Conservation (phyloP, 2,888 invertebrate genomes). For the Elaeidobius kamerunicus region DNA sequence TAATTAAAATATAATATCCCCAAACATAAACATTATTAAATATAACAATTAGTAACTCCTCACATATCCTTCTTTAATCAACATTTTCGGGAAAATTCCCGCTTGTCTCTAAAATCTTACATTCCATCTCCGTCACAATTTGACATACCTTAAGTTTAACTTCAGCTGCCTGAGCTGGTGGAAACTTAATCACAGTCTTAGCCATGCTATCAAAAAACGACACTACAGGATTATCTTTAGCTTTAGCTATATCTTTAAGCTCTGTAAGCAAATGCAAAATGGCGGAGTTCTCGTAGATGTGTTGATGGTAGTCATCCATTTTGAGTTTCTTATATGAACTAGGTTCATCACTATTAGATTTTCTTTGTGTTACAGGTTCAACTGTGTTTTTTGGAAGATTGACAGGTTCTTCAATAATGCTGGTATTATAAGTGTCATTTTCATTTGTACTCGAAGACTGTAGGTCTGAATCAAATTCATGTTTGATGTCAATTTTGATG, state of each 20-base stretch:
- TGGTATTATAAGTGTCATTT: too few relatives aligned
- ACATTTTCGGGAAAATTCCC: constrained; percentile 27
- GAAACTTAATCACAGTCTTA: constrained; percentile 34
- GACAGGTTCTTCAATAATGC: constrained; percentile 9
- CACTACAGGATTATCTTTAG: constrained; percentile 29
- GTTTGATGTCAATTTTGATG: constrained; percentile 22
- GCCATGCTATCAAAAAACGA: constrained; percentile 35
- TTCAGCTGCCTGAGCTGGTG: constrained; percentile 32
- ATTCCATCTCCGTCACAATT: constrained; percentile 35
- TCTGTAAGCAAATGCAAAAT: constrained; percentile 30
- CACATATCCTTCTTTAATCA: background rate
- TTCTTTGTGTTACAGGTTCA: background rate
- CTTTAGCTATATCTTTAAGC: constrained; percentile 28
- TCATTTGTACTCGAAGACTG: constrained; percentile 16
- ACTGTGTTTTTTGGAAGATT: too few relatives aligned
- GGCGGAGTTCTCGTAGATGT: constrained; percentile 16
- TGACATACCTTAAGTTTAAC: constrained; percentile 35
- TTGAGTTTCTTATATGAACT: constrained; percentile 10
- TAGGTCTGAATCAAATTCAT: constrained; percentile 26
- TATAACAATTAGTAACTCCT: background rate
- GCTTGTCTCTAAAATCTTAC: constrained; percentile 23
- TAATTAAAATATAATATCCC: too few relatives aligned
- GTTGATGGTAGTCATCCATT: constrained; percentile 14
- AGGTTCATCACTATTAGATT: too few relatives aligned
- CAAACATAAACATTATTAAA: background rate